A percentile compares a stretch with the other conserved stretches of the same genome.
Evolutionary conservation across 2,888 invertebrate species (phyloP).

Genomic region (Platycheirus albimanus): DNA sequence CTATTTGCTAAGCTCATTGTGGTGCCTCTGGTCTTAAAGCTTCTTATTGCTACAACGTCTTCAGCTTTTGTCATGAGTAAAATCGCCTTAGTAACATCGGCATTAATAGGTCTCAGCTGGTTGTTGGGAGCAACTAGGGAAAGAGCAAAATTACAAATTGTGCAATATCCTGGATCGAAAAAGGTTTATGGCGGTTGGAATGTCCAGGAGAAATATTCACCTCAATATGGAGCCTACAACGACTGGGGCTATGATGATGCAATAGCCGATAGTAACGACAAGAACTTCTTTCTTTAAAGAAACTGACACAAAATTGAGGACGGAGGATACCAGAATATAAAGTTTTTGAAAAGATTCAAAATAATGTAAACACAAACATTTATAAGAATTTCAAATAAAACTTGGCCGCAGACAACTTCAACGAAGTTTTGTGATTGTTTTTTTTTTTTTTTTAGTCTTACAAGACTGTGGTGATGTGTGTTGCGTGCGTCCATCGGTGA

Average conservation of each 20-base stretch:
- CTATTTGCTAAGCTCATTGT: slow-evolving; percentile 87
- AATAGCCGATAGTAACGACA: slow-evolving; percentile 23
- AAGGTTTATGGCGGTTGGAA: slow-evolving; percentile 57
- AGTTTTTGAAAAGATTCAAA: no score
- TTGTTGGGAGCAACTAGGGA: slow-evolving; percentile 75
- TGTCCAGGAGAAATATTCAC: slow-evolving; percentile 40
- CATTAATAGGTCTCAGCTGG: slow-evolving; percentile 79
- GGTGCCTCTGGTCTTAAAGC: slow-evolving; percentile 87
- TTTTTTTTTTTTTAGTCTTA: no score
- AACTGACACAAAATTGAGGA: no score
- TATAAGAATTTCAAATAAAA: no score
- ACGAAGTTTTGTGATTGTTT: no score
- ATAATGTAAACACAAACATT: no score
- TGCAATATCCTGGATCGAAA: slow-evolving; percentile 49
- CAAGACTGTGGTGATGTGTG: no score
- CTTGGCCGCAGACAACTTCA: no score
- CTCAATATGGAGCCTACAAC: slow-evolving; percentile 31
- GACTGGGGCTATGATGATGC: slow-evolving; percentile 42
- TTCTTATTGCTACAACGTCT: slow-evolving; percentile 87
- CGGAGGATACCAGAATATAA: no score
- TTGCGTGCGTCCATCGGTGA: no score
- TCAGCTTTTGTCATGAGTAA: slow-evolving; percentile 82
- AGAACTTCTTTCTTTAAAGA: slow-evolving; percentile 51
- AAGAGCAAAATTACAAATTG: slow-evolving; percentile 59
- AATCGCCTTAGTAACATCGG: slow-evolving; percentile 79